Percentiles rank a stretch among this genome's conserved stretches.
Evolutionary conservation across 2,113 vertebrate genomes (phyloP).

Genomic region (Semicossyphus pulcher): DNA sequence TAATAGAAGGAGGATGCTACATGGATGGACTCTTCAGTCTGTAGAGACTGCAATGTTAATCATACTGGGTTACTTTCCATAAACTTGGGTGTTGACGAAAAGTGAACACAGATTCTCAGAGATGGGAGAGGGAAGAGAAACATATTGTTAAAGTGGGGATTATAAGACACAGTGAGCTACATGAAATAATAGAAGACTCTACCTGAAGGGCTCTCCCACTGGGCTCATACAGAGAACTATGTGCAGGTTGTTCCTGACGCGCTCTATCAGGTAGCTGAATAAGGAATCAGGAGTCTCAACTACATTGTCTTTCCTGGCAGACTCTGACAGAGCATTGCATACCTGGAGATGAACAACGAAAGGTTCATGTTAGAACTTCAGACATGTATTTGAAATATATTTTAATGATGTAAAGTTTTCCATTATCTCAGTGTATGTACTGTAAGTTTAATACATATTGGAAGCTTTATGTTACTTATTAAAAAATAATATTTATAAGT

Average conservation of each 20-base stretch:
- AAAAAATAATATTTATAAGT: too few relatives aligned
- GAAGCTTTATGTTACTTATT: too few relatives aligned
- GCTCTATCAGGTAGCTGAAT: conserved; percentile 88
- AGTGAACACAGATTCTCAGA: too few relatives aligned
- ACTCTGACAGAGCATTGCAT: conserved; percentile 80
- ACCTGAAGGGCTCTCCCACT: conserved; percentile 91
- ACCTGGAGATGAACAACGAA: conserved; percentile 72
- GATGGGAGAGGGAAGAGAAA: background rate
- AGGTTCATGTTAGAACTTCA: background rate
- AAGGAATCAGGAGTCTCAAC: conserved; percentile 85
- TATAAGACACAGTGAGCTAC: background rate
- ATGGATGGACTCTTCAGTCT: background rate
- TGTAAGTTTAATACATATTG: too few relatives aligned
- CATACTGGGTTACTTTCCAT: background rate
- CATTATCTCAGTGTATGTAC: too few relatives aligned
- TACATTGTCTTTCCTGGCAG: conserved; percentile 82
- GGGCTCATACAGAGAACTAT: conserved; percentile 90
- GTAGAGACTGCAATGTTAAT: background rate
- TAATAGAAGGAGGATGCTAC: background rate
- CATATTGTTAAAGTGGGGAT: background rate
- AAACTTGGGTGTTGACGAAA: conserved; percentile 5
- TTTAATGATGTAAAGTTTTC: too few relatives aligned
- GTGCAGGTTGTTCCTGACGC: conserved; percentile 90
- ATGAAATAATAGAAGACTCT: conserved; percentile 1
- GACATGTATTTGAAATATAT: too few relatives aligned